Percentiles rank a stretch among this genome's conserved stretches.
phyloP scores from a whole-genome alignment of 2,113 vertebrate species.

The Laterallus jamaicensis region DNA sequence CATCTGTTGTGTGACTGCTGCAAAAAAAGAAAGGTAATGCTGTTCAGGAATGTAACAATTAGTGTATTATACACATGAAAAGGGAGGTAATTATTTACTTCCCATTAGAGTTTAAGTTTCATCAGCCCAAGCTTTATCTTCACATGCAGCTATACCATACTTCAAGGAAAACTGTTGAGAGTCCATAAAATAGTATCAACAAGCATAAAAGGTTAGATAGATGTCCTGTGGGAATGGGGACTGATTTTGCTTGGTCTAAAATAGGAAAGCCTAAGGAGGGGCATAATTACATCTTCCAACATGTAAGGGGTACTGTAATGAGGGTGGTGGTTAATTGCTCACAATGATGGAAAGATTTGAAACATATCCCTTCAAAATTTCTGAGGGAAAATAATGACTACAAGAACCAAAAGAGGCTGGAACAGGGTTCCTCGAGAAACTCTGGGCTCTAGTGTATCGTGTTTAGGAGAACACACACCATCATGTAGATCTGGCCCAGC shows the following conservation, averaged over 20 bases:
- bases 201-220: background rate
- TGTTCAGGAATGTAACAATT: background rate
- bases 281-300: background rate
- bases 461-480: background rate
- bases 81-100: constrained; percentile 14
- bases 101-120: background rate
- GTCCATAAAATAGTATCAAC: background rate
- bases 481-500: background rate
- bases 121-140: background rate
- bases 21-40: background rate
- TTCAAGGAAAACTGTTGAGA: background rate
- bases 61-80: background rate
- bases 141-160: background rate
- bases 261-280: background rate
- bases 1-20: background rate
- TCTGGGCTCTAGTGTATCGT: background rate
- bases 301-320: background rate
- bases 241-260: background rate
- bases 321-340: background rate
- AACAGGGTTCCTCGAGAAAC: background rate
- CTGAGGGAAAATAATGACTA: background rate
- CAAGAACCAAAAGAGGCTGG: background rate
- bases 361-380: background rate
- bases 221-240: background rate
- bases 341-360: background rate